Conservation (phyloP, 2,888 invertebrate genomes). For the Chorisops tibialis region DNA sequence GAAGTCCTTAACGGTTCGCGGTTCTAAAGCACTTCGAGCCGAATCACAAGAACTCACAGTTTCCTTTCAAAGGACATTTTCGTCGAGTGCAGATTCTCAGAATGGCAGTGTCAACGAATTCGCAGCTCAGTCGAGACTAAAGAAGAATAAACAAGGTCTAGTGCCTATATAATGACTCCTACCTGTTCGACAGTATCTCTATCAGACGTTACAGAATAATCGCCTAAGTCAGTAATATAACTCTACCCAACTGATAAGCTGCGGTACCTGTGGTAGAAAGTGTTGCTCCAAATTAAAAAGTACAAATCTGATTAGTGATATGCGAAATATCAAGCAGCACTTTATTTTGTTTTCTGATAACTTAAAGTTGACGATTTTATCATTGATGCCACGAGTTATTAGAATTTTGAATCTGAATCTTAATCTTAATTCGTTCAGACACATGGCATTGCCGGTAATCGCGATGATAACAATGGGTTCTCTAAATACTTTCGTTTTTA, state of each 20-base stretch:
- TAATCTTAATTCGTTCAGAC: no score
- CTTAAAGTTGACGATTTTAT: conserved; percentile 5
- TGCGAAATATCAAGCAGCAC: background rate
- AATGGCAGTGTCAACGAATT: conserved; percentile 10
- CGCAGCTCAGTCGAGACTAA: conserved; percentile 21
- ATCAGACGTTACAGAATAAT: conserved; percentile 21
- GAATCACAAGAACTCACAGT: background rate
- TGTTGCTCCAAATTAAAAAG: conserved; percentile 4
- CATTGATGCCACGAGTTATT: background rate
- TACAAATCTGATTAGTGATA: background rate
- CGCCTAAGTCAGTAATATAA: conserved; percentile 17
- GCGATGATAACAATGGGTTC: no score
- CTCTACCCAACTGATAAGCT: conserved; percentile 23
- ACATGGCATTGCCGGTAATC: no score
- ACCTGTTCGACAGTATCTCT: conserved; percentile 24
- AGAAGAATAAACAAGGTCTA: conserved; percentile 20
- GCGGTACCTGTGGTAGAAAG: conserved; percentile 12
- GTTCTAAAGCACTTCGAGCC: no score
- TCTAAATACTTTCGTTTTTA: no score
- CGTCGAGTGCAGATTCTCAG: background rate
- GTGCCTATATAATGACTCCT: conserved; percentile 23
- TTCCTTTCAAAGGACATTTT: background rate
- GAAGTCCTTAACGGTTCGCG: no score
- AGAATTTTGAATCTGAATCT: background rate
- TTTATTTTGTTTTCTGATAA: background rate